phyloP scores from a whole-genome alignment of 1,140 invertebrate genomes.

The Leptestheria dahalacensis region DNA sequence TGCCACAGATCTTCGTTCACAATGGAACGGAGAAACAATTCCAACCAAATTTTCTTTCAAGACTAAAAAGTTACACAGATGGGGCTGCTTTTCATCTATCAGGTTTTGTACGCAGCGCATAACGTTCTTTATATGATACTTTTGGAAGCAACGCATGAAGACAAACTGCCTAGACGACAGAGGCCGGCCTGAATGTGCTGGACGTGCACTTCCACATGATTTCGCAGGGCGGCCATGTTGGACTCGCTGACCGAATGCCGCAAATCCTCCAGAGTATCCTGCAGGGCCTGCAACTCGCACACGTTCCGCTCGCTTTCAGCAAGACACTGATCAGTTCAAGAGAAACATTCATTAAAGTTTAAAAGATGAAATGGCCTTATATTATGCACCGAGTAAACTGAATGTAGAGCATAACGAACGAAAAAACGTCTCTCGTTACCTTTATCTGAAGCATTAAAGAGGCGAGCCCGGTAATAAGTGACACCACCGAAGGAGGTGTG shows the following conservation, averaged over 20 bases:
- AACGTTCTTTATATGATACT: not conserved
- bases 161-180: slow-evolving; percentile 38
- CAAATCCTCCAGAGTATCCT: slow-evolving; percentile 81
- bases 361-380: not conserved
- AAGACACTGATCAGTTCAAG: slow-evolving; percentile 56
- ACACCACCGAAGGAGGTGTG: slow-evolving; percentile 34
- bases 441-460: slow-evolving; percentile 85
- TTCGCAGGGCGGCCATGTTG: slow-evolving; percentile 73
- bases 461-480: slow-evolving; percentile 71
- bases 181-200: slow-evolving; percentile 78
- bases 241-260: slow-evolving; percentile 56
- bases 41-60: no score
- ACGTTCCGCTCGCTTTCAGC: slow-evolving; percentile 77
- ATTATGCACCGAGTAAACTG: slow-evolving; percentile 2
- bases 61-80: no score
- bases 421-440: no score
- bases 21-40: no score
- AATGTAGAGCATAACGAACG: no score
- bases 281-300: slow-evolving; percentile 80
- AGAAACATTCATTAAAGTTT: slow-evolving; percentile 5
- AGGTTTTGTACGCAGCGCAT: not conserved
- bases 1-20: no score
- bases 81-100: not conserved
- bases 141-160: not conserved
- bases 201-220: slow-evolving; percentile 78